Base-by-base conservation (phyloP, 2,797 vertebrate genomes). In the Mormyrops boulengeri region DNA sequence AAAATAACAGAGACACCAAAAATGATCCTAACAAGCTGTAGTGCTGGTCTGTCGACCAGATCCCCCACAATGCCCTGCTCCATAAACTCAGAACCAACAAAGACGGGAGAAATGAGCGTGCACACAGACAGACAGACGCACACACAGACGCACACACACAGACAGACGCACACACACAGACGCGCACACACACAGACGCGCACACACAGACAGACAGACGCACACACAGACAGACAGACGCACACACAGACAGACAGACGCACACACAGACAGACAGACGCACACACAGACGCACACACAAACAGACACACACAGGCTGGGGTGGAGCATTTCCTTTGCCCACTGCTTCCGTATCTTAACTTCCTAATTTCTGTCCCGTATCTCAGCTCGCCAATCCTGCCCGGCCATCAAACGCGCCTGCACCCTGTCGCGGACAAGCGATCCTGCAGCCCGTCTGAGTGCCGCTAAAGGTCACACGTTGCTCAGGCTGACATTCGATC, bases 1-100 rank as follows among this genome's bases (percentile, higher is more conserved):
- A 82, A 88, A 77, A 90, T 88, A 90, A 90, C 69, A 52, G 60
- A 38, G 85, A 82, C 69, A 84, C 73, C 3, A 30, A 90, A 88
- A 69, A 90, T 50, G 41, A 82, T 82, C 69, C n/a, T 11, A 17
- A 87, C 41, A 85, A 73, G n/a, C 49, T 90, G 89, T 47, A 55
- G 38, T n/a, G 69, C 69, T 49, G 77, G 50, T 55, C 60, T 22
- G n/a, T 19, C 19, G 30, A 62, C 85, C 89, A 89, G 82, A 17
- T 77, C 41, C 22, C 47, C 60, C 12, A 49, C 80, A 66, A 89
- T 66, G n/a, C 80, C 11, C 30, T 22, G 55, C 11, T 52, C 57
- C 22, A 66, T 26, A 55, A 89, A 62, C 88, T 66, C 41, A 22
- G 57, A 62, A 60, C 38, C 26, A 44, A 44, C 8, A 17, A 12